Base-by-base conservation (phyloP, 2,888 invertebrate species). In the Protonemura montana region DNA sequence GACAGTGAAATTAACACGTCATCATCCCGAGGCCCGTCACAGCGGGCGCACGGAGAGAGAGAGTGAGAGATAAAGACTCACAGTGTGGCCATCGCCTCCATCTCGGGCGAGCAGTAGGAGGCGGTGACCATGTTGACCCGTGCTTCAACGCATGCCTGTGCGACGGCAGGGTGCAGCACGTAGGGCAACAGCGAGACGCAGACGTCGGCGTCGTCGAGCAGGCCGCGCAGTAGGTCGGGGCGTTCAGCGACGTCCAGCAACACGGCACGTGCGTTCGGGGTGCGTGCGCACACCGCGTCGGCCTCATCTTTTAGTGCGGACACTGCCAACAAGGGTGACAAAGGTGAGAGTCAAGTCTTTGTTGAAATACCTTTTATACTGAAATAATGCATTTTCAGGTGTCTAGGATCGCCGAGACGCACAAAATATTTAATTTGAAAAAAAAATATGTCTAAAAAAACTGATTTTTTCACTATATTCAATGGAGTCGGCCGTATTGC, bases 91-190 rank as follows among this genome's bases (percentile, higher is more conserved):
- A 98, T 91, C 0, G 94, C 94, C 89, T 94, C 94, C 89, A 99
- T 96, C 89, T 96, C 95, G 0, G 97, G 96, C 16, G 96, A 96
- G 86, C 97, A 94, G 90, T 99, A 99, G 87, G 98, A 98, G 0
- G 99, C 98, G 0, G 99, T 99, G 26, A 99, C 98, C 95, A 99
- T 95, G 91, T 99, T 97, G 0, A 95, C 96, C 88, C 95, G 94
- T 87, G 96, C 94, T n/a, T 94, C 93, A 85, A 99, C 96, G 90
- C 99, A 99, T 26, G 95, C 94, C 89, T 95, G 94, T 0, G 99
- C 99, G 0, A 96, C 95, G 5, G 95, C 92, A 0, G 97, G 96
- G 91, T 99, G 99, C 42, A 98, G 93, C 25, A 95, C 93, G 90
- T 98, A 98, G 0, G 99, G 99, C 82, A 99, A 92, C 80, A 99